Percentiles rank a stretch among this genome's conserved stretches.
Evolutionary conservation across 2,888 invertebrate genomes (phyloP).

Genomic region (Drosophila kanekoi): DNA sequence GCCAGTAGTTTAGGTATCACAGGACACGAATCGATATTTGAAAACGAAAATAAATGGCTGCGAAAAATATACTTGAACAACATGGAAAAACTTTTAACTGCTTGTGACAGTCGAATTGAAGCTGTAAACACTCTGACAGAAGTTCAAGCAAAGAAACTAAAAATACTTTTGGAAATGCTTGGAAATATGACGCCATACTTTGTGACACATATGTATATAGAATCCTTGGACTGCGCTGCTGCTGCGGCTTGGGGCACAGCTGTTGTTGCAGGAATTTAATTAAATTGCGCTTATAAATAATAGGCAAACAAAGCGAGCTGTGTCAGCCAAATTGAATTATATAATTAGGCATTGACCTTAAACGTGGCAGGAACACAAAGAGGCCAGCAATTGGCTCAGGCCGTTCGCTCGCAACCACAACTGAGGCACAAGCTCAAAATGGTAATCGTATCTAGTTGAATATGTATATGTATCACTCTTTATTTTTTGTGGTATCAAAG

Average conservation of each 20-base stretch:
- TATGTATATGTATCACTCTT: slow-evolving; percentile 3
- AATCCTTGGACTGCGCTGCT: not conserved
- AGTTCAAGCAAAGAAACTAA: slow-evolving; percentile 24
- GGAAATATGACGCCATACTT: not conserved
- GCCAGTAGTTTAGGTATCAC: slow-evolving; percentile 7
- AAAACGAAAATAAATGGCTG: slow-evolving; percentile 2
- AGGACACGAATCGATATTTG: slow-evolving; percentile 44
- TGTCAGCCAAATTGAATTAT: slow-evolving; percentile 64
- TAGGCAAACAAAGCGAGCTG: slow-evolving; percentile 22
- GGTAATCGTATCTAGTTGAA: slow-evolving; percentile 8
- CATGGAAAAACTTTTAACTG: slow-evolving; percentile 49
- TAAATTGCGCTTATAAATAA: slow-evolving; percentile 69
- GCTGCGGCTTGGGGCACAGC: slow-evolving; percentile 13
- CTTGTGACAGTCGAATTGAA: slow-evolving; percentile 39
- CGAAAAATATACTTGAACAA: slow-evolving; percentile 15
- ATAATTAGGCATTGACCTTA: slow-evolving; percentile 63
- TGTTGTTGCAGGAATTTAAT: slow-evolving; percentile 57
- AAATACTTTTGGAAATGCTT: slow-evolving; percentile 4
- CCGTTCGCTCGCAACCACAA: too few species aligned
- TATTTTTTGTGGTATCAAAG: slow-evolving; percentile 55
- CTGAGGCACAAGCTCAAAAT: slow-evolving; percentile 17
- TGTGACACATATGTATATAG: not conserved
- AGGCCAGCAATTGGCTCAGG: too few species aligned
- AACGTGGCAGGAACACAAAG: slow-evolving; percentile 10
- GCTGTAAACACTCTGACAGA: slow-evolving; percentile 12